Conservation (phyloP, 2,888 invertebrate species). For the Eurois occulta region DNA sequence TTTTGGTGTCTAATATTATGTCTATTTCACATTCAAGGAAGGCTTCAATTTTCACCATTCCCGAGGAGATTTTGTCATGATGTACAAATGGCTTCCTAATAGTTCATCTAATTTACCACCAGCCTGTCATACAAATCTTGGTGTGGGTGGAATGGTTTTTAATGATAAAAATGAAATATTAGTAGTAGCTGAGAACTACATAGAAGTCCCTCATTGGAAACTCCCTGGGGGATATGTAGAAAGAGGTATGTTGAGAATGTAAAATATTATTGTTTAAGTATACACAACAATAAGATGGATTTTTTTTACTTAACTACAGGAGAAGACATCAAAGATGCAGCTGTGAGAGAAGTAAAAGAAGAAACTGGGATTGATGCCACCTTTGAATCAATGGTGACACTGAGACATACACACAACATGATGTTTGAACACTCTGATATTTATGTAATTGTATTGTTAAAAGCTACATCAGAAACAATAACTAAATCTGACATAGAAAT, state of each 20-base stretch:
- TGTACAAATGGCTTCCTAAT: conserved; percentile 95
- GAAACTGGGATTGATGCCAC: conserved; percentile 96
- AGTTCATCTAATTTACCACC: conserved; percentile 92
- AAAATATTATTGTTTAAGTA: neutral
- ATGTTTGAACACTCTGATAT: conserved; percentile 96
- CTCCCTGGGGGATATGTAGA: conserved; percentile 98
- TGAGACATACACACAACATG: conserved; percentile 94
- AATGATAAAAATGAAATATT: conserved; percentile 94
- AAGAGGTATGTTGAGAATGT: conserved; percentile 90
- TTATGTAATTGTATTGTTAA: conserved; percentile 94
- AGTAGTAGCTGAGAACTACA: conserved; percentile 94
- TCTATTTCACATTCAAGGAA: conserved; percentile 87
- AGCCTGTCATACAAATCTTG: conserved; percentile 94
- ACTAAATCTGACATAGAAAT: conserved; percentile 94
- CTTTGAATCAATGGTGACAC: conserved; percentile 94
- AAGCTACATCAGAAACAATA: conserved; percentile 92
- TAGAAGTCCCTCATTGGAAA: conserved; percentile 93
- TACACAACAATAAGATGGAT: neutral
- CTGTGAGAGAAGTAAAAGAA: conserved; percentile 96
- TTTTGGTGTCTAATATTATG: neutral
- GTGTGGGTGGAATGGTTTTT: conserved; percentile 96
- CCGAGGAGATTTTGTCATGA: conserved; percentile 93
- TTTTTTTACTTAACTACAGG: conserved; percentile 86
- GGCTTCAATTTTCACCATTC: conserved; percentile 98
- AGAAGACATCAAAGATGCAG: conserved; percentile 95